Base-by-base conservation (phyloP, 2,113 vertebrate genomes). In the Syngnathus floridae region DNA sequence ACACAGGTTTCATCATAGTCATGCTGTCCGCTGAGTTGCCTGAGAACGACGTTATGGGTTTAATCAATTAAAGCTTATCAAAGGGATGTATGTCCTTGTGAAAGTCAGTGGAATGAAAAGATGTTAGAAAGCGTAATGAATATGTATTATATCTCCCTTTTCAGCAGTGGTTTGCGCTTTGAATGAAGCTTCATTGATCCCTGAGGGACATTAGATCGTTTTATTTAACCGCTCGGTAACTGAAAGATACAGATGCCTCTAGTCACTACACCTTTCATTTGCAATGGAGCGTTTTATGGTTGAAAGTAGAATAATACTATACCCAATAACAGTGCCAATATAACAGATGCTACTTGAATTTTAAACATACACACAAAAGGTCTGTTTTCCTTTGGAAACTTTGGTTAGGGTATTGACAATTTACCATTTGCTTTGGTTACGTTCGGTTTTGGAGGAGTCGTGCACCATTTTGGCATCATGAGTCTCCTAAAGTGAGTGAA, bases 11-110 rank as follows among this genome's bases (percentile, higher is more conserved):
- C 36, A 21, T 21, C 22, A 0, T 60, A 22, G 58, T 41, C 82
- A 69, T 72, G 58, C 74, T 82, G 74, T 65, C 60, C 46, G 57
- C 66, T 1, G 36, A 11, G 57, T 62, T 52, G 40, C 43, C 64
- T 12, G 19, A 67, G 60, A 59, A 64, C 73, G 61, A 80, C 77
- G 69, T 57, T 74, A 19, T 22, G 46, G 21, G 49, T 19, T 66
- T 37, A 66, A 67, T 72, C 58, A 78, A 81, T 83, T 64, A 76
- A 70, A 65, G 66, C 63, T 64, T 36, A 76, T 81, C 72, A 84
- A 79, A 82, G 66, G 55, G 37, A 36, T 58, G 7, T 35, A 51
- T 74, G 69, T 67, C 17, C 17, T n/a, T 56, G 37, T 62, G 22
- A 35, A 65, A 74, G 58, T 69, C 64, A 63, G 70, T 67, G 70